Base-by-base conservation (phyloP, 2,113 vertebrate species). In the Coptodon rendalli region DNA sequence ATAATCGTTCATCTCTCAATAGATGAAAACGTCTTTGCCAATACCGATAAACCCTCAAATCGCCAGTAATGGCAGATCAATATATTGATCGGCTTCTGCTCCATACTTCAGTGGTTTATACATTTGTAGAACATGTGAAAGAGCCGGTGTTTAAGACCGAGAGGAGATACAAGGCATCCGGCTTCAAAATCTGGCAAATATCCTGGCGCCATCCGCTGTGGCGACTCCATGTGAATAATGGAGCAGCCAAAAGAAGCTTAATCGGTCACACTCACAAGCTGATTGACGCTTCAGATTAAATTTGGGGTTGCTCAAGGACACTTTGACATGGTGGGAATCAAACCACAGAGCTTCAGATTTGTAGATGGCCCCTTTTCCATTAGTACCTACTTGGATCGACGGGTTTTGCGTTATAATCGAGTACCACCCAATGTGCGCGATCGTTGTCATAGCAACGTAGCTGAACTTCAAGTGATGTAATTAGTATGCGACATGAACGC, bases 381-480 rank as follows among this genome's bases (percentile, higher is more conserved):
- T 66, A 13, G 61, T 38, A 66, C 61, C 3, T 66, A 38, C 61
- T 38, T 36, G 17, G 19, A 38, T 66, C 0, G 34, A 38, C 19
- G 34, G 19, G 61, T 66, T 68, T 68, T 38, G 34, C 2, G 11
- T 68, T 22, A 38, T 19, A 13, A 68, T 68, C 10, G 6, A 68
- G 6, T 38, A 66, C 61, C 19, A 66, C 19, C 4, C 1, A 66
- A 0, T 63, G 59, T 36, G 16, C 16, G 2, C 3, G 0, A 63
- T 68, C 11, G 2, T 13, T 38, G 34, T 38, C 34, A 38, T 38
- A 38, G 11, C 11, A 68, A 68, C 11, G 2, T 22, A 6, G 19
- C 34, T 22, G 4, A 68, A 38, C 63, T 13, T 68, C 63, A 34
- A 12, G 34, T 13, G 6, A 38, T 38, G 4, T 66, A 66, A 22